Base-by-base conservation (phyloP, 2,888 invertebrate genomes). In the Scaptomyza cyrtandrae region DNA sequence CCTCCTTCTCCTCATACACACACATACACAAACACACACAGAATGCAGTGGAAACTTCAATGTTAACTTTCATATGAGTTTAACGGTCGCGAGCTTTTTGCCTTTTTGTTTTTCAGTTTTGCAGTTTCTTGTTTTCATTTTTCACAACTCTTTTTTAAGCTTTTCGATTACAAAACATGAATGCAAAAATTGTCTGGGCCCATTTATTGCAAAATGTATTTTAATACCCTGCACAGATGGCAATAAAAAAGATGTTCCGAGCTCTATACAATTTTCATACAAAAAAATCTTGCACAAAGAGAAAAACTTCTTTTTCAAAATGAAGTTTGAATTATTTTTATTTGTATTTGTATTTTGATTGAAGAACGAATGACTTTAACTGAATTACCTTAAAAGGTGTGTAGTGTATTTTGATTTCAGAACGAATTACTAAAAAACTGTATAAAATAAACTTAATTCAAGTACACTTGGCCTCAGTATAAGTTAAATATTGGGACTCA, bases 1-100 rank as follows among this genome's bases (percentile, higher is more conserved):
- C 19, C 31, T 27, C 39, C n/a, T 29, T 9, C 19, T 46, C 6
- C n/a, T 29, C 39, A 62, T 45, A 48, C 16, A 24, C 45, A 29
- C 48, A 6, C 48, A 31, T 16, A 11, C n/a, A n/a, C n/a, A 3
- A 39, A 31, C 39, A 9, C 53, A 46, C 44, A 16, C 49, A 46
- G 48, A 41, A 27, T 62, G 43, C 57, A 53, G 55, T 44, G 46
- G 70, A 48, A 73, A 85, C 83, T 85, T 74, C 71, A 79, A 85
- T 85, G 73, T 73, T 59, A 78, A 75, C 76, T 87, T 85, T 64
- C 72, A 87, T 84, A 70, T 55, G 78, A 84, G 87, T 70, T 76
- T 83, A 79, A 75, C 59, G 75, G 55, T 61, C 71, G 71, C 75
- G 43, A 54, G 41, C 9, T 62, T 59, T 48, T 39, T 19, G 19